Conservation (phyloP, 2,888 invertebrate species). For the Timema podura region DNA sequence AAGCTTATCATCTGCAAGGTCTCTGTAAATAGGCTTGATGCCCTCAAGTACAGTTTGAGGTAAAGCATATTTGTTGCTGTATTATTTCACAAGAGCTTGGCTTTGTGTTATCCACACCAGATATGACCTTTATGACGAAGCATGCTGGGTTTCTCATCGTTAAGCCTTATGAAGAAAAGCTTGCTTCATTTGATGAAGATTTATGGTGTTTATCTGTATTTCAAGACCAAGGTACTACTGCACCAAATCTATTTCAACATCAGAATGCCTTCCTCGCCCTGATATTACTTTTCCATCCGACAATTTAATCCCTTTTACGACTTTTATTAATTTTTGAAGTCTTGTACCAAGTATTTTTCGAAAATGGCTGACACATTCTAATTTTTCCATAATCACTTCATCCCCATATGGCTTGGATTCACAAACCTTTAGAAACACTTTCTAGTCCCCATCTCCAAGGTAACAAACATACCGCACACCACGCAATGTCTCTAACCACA, state of each 20-base stretch:
- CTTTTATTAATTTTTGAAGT: too few relatives aligned
- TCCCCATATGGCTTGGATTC: too few relatives aligned
- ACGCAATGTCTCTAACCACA: too few relatives aligned
- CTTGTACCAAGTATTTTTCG: too few relatives aligned
- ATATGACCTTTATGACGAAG: constrained; percentile 21
- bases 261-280: background rate
- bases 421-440: too few relatives aligned
- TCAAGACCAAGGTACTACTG: background rate
- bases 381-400: too few relatives aligned
- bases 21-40: constrained; percentile 27
- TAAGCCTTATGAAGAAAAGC: constrained; percentile 22
- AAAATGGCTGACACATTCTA: too few relatives aligned
- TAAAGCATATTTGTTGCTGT: constrained; percentile 21
- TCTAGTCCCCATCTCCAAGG: too few relatives aligned
- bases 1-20: constrained; percentile 18
- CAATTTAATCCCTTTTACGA: too few relatives aligned
- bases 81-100: constrained; percentile 12
- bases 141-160: constrained; percentile 21
- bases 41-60: constrained; percentile 21
- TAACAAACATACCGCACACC: too few relatives aligned
- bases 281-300: too few relatives aligned
- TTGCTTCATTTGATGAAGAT: background rate
- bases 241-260: background rate
- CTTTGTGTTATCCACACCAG: constrained; percentile 23
- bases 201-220: background rate